Evolutionary conservation across 2,113 vertebrate genomes (phyloP).

Genomic region (Sturnus vulgaris): DNA sequence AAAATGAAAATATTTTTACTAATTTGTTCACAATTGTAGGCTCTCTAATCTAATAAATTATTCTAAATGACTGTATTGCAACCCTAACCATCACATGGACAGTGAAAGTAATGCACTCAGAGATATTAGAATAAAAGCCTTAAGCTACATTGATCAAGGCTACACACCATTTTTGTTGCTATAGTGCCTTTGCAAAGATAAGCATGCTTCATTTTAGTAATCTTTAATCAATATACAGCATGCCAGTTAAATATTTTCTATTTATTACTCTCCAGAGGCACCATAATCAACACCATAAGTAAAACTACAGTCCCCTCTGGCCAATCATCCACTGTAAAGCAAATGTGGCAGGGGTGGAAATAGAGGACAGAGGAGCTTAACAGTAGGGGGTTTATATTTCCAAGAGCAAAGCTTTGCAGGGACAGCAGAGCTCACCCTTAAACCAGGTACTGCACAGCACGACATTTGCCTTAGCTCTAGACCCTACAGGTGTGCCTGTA

Average conservation of each 20-base stretch:
- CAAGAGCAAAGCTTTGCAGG: background rate
- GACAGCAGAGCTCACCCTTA: background rate
- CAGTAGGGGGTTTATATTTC: background rate
- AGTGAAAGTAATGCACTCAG: background rate
- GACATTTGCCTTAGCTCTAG: background rate
- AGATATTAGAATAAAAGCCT: background rate
- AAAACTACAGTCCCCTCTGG: background rate
- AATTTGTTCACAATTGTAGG: background rate
- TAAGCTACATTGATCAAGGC: background rate
- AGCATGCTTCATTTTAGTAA: background rate
- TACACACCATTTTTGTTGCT: background rate
- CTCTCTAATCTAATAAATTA: background rate
- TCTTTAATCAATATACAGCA: background rate
- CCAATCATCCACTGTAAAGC: background rate
- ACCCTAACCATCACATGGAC: background rate
- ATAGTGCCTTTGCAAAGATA: background rate
- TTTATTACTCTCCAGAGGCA: background rate
- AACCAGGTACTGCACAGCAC: fast-evolving
- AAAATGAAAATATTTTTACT: background rate
- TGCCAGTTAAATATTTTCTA: background rate
- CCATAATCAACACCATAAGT: background rate
- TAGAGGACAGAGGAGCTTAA: background rate
- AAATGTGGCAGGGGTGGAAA: background rate
- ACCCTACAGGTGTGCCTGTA: background rate
- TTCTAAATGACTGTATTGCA: background rate